Percentiles rank a stretch among this genome's conserved stretches.
These are phyloP conservation scores for Thalassaphorura encarpata DNA, from an alignment of 1,140 invertebrate genomes.

Conservation along the genomic window DNA sequence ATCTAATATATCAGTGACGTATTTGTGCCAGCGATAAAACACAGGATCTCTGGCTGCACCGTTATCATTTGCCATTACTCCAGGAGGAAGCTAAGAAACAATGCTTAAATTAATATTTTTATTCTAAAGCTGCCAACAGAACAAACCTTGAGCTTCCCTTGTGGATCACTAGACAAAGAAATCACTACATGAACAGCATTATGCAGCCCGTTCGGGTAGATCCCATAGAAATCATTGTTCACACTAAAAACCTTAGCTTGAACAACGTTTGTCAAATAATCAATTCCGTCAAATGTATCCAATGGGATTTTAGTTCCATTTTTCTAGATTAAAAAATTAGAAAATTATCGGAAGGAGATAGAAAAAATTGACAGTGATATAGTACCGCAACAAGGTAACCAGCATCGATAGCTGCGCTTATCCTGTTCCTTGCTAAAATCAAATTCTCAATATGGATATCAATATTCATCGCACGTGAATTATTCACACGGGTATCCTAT, in stretches of 20 bases:
- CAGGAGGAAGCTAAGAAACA: conserved; percentile 33
- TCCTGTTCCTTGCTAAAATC: background rate
- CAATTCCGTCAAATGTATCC: conserved; percentile 49
- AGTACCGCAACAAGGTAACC: too few species aligned
- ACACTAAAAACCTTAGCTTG: background rate
- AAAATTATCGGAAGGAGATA: too few species aligned
- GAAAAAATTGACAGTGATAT: too few species aligned
- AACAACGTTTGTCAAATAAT: background rate
- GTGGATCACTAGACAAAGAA: conserved; percentile 32
- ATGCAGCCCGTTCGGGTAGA: conserved; percentile 1
- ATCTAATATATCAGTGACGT: conserved; percentile 41
- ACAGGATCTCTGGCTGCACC: conserved; percentile 56
- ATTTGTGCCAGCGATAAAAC: conserved; percentile 40
- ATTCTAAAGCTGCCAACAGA: too few species aligned
- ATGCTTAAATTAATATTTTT: too few species aligned
- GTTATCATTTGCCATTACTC: conserved; percentile 57
- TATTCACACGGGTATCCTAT: too few species aligned
- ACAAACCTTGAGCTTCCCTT: too few species aligned
- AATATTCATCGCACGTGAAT: too few species aligned
- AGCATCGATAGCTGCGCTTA: too few species aligned
- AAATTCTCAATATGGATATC: background rate
- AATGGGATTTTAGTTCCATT: too few species aligned
- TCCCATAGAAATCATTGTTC: conserved; percentile 1
- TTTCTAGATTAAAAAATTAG: too few species aligned
- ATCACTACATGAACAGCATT: conserved; percentile 2